Conservation (phyloP, 2,888 invertebrate genomes). For the Cistogaster globosa region DNA sequence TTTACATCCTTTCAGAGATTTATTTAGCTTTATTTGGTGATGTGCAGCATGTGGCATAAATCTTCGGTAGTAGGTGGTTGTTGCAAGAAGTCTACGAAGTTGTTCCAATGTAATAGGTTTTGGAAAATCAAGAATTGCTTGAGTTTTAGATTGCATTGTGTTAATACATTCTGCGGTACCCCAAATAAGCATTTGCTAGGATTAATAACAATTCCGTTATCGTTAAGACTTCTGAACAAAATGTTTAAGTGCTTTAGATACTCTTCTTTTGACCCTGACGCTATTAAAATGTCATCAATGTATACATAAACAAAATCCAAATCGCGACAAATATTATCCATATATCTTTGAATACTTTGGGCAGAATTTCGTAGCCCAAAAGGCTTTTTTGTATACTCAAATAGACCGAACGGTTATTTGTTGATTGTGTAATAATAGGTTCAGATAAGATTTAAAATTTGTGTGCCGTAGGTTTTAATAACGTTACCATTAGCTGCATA, state of each 20-base stretch:
- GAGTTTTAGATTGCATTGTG: too few species aligned
- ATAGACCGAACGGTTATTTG: constrained; percentile 39
- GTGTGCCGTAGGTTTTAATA: not conserved
- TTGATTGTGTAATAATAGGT: not conserved
- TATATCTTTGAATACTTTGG: constrained; percentile 31
- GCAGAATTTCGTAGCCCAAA: constrained; percentile 72
- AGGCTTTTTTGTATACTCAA: constrained; percentile 73
- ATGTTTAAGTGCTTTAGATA: not conserved
- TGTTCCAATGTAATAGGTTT: too few species aligned
- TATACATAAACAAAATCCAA: constrained; percentile 29
- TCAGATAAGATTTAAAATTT: not conserved
- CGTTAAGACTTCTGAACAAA: too few species aligned
- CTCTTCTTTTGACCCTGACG: constrained; percentile 21
- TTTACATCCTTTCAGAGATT: constrained; percentile 69
- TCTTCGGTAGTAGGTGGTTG: not conserved
- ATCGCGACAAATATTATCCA: constrained; percentile 21
- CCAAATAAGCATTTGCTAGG: too few species aligned
- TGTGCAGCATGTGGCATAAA: not conserved
- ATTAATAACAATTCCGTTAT: too few species aligned
- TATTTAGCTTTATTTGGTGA: constrained; percentile 23
- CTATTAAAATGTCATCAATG: constrained; percentile 19
- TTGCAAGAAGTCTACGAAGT: too few species aligned
- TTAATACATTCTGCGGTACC: too few species aligned
- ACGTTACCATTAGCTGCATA: not conserved
- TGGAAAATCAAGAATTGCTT: too few species aligned